Percentiles rank a stretch among this genome's conserved stretches.
phyloP scores from a whole-genome alignment of 2,888 invertebrate genomes.

The Agrochola macilenta region DNA sequence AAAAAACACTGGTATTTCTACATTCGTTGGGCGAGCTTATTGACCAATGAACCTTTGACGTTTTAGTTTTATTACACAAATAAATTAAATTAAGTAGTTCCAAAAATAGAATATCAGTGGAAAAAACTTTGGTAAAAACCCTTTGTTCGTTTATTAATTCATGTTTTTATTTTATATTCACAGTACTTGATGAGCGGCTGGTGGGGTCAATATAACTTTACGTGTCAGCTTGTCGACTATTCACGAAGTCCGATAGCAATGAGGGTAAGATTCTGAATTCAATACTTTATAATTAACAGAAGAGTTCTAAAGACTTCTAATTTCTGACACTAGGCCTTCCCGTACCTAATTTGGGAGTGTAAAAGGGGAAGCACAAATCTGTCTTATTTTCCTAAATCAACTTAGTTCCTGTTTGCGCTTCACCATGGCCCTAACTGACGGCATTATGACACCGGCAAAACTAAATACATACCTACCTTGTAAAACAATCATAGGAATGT shows the following conservation, averaged over 20 bases:
- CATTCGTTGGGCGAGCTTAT: slow-evolving; percentile 5
- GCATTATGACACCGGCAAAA: slow-evolving; percentile 15
- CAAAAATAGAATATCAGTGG: slow-evolving; percentile 11
- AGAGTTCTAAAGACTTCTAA: neutral
- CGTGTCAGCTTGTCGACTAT: slow-evolving; percentile 97
- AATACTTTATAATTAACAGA: neutral
- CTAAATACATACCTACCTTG: slow-evolving; percentile 16
- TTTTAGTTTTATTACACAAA: slow-evolving; percentile 6
- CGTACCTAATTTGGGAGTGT: neutral
- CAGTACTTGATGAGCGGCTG: slow-evolving; percentile 94
- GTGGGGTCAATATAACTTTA: slow-evolving; percentile 95
- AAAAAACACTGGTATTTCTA: neutral
- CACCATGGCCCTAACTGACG: slow-evolving; percentile 11
- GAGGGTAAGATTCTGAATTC: slow-evolving; percentile 87
- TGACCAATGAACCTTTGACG: slow-evolving; percentile 3
- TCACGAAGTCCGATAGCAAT: slow-evolving; percentile 93
- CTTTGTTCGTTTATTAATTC: neutral
- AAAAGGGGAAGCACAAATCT: neutral
- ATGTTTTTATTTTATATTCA: slow-evolving; percentile 57
- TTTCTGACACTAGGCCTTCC: neutral
- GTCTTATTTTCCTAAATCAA: slow-evolving; percentile 34
- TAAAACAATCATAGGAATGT: slow-evolving; percentile 27
- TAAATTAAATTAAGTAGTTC: neutral
- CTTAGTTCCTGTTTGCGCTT: slow-evolving; percentile 17
- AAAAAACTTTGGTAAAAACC: neutral